A percentile compares a stretch with the other conserved stretches of the same genome.
Conservation (phyloP, 2,113 vertebrate species). For the Microtus montanus region DNA sequence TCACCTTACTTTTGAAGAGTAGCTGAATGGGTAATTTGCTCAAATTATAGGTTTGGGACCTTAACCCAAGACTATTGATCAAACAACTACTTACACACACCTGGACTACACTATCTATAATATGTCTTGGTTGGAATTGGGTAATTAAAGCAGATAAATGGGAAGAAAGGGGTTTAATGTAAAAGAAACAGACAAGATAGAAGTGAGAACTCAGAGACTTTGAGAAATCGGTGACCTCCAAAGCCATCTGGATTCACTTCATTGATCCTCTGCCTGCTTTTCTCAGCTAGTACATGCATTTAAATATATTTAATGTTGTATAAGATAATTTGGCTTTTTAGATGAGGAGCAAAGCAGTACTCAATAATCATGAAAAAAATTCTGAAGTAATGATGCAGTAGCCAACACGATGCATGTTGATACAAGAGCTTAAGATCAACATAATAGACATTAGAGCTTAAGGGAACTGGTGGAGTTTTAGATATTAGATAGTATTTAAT, state of each 20-base stretch:
- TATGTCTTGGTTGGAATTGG: background rate
- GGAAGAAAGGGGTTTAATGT: background rate
- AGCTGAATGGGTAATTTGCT: background rate
- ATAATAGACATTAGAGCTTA: background rate
- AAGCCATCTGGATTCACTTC: background rate
- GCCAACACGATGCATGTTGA: background rate
- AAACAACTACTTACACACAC: background rate
- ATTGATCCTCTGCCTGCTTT: background rate
- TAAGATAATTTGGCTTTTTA: slow-evolving; percentile 16
- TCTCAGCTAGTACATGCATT: accelerated
- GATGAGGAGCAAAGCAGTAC: background rate
- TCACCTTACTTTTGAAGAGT: background rate
- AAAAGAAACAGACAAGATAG: background rate
- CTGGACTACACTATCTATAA: background rate
- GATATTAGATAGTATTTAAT: background rate
- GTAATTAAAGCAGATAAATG: background rate
- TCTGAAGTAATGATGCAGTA: background rate
- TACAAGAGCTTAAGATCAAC: background rate
- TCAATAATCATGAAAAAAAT: background rate
- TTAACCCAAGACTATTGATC: background rate
- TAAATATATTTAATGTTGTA: background rate
- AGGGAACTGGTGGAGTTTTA: background rate
- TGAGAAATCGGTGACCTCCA: accelerated
- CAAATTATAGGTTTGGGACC: background rate
- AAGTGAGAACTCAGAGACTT: background rate